phyloP scores from a whole-genome alignment of 2,888 invertebrate species.

The Petrolisthes manimaculis region DNA sequence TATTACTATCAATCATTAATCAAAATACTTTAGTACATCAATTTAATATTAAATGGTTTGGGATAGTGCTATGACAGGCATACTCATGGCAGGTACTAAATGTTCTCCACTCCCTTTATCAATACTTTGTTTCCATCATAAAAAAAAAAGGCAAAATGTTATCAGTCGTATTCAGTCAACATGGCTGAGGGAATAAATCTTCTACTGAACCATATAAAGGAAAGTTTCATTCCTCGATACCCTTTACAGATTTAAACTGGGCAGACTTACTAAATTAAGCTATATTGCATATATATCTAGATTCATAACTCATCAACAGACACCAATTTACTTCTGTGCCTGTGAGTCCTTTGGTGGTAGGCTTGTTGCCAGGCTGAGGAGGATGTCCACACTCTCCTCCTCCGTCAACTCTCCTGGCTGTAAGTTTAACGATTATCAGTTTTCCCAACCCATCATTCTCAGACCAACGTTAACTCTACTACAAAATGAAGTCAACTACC shows the following conservation, averaged over 20 bases:
- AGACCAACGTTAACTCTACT: no score
- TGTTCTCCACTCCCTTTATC: background rate
- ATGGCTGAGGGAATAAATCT: no score
- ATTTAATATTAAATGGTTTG: background rate
- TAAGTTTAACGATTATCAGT: slow-evolving; percentile 57
- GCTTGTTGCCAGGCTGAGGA: slow-evolving; percentile 57
- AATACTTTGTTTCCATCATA: no score
- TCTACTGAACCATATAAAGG: no score
- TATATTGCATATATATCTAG: background rate
- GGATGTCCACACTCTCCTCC: slow-evolving; percentile 63
- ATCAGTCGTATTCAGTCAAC: no score
- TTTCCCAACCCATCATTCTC: background rate
- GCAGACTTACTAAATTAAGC: slow-evolving; percentile 6
- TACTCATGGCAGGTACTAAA: background rate
- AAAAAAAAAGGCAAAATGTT: no score
- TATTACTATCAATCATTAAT: slow-evolving; percentile 6
- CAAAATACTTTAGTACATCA: background rate
- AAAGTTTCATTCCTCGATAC: background rate
- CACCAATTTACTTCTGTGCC: slow-evolving; percentile 31
- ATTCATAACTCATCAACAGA: background rate
- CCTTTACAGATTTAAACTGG: background rate
- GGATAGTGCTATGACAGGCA: background rate
- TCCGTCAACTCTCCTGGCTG: slow-evolving; percentile 62
- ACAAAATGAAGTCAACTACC: no score
- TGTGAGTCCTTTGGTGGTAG: slow-evolving; percentile 53